phyloP scores from a whole-genome alignment of 2,113 vertebrate genomes.

The Perccottus glenii region DNA sequence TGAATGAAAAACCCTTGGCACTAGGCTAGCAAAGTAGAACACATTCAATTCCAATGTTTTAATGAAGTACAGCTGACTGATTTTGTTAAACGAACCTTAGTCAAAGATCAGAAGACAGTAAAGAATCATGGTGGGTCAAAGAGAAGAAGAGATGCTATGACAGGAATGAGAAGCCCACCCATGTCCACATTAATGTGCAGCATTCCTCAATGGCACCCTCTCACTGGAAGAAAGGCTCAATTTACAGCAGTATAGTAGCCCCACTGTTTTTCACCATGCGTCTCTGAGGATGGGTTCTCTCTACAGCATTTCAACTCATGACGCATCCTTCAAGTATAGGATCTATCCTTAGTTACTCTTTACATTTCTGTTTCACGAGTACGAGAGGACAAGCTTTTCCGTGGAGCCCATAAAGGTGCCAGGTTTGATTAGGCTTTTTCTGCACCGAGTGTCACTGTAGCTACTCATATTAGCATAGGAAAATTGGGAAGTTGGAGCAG shows the following conservation, averaged over 20 bases:
- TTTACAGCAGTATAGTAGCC: conserved; percentile 71
- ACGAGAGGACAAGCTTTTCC: conserved; percentile 17
- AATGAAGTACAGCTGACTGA: background rate
- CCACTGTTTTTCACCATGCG: conserved; percentile 64
- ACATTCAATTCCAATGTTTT: too few species aligned
- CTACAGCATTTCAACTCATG: conserved; percentile 33
- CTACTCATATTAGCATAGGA: background rate
- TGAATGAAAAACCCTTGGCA: too few species aligned
- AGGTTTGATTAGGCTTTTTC: conserved; percentile 40
- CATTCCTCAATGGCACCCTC: conserved; percentile 74
- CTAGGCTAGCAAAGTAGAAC: too few species aligned
- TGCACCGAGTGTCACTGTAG: conserved; percentile 12
- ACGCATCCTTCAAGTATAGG: conserved; percentile 41
- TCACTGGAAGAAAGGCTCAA: conserved; percentile 75
- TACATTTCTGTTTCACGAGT: conserved; percentile 20
- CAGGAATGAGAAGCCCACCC: conserved; percentile 76
- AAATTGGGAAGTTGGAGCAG: background rate
- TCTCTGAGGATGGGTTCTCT: conserved; percentile 49
- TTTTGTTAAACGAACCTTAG: conserved; percentile 24
- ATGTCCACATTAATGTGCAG: conserved; percentile 74
- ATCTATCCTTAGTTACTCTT: conserved; percentile 26
- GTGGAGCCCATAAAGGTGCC: conserved; percentile 32
- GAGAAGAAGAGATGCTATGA: conserved; percentile 61
- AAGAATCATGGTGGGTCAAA: conserved; percentile 49
- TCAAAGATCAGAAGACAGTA: conserved; percentile 4